phyloP scores from a whole-genome alignment of 2,113 vertebrate genomes.

The Megaceryle maxima region DNA sequence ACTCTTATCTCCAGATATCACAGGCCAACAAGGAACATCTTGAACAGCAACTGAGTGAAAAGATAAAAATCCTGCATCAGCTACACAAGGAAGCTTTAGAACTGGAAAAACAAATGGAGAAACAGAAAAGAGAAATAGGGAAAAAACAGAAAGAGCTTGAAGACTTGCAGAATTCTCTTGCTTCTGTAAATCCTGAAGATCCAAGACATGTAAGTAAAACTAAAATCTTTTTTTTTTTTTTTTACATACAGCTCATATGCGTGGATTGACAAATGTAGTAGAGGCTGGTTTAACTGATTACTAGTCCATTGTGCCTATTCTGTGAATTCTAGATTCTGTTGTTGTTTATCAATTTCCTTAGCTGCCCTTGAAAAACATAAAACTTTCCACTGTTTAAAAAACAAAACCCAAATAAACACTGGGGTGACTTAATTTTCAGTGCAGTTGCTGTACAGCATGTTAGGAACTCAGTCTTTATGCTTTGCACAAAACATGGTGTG shows the following conservation, averaged over 20 bases:
- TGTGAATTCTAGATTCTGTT: not conserved
- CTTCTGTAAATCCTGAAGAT: conserved; percentile 70
- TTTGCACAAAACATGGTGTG: not conserved
- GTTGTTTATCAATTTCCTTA: not conserved
- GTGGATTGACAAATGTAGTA: not conserved
- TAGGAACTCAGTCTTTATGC: not conserved
- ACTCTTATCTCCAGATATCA: conserved; percentile 62
- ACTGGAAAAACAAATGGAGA: conserved; percentile 79
- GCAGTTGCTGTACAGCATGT: not conserved
- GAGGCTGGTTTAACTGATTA: not conserved
- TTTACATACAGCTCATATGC: not conserved
- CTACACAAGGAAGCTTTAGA: conserved; percentile 73
- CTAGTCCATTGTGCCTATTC: not conserved
- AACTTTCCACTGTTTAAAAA: not conserved
- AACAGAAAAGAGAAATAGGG: conserved; percentile 71
- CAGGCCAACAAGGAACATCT: conserved; percentile 76
- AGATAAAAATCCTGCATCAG: conserved; percentile 72
- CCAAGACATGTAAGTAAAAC: conserved; percentile 79
- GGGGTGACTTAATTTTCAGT: not conserved
- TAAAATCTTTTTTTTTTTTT: not conserved
- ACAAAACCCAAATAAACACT: not conserved
- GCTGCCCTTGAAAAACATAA: not conserved
- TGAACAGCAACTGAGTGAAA: conserved; percentile 74
- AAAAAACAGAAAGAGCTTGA: conserved; percentile 73
- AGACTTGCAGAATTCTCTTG: conserved; percentile 65